A percentile compares a stretch with the other conserved stretches of the same genome.
These are phyloP conservation scores for Ostrea edulis DNA, from an alignment of 1,140 invertebrate genomes.

Conservation along the genomic window DNA sequence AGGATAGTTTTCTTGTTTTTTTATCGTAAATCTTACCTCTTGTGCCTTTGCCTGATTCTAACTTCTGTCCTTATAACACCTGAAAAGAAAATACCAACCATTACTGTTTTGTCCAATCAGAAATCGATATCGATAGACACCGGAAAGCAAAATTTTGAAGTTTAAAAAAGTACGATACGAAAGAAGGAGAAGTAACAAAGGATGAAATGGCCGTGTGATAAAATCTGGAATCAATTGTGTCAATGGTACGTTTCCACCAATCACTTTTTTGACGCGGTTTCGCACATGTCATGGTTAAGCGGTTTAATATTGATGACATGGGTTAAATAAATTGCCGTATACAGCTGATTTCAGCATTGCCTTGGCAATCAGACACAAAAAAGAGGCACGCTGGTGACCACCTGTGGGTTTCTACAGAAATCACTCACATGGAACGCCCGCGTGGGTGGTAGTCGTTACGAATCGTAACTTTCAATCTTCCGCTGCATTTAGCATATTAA, in stretches of 20 bases:
- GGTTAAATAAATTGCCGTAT: neutral
- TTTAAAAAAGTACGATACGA: neutral
- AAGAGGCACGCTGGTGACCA: neutral
- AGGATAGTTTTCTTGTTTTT: too few relatives aligned
- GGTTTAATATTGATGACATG: neutral
- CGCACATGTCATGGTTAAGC: conserved; percentile 31
- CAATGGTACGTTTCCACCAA: conserved; percentile 16
- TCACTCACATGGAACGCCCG: neutral
- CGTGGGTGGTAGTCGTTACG: neutral
- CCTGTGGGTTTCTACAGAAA: neutral
- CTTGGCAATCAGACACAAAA: neutral
- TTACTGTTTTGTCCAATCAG: neutral
- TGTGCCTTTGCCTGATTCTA: neutral
- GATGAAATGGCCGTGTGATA: conserved; percentile 6
- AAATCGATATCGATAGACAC: neutral
- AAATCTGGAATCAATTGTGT: neutral
- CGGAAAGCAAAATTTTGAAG: conserved; percentile 6
- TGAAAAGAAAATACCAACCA: neutral
- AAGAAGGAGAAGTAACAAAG: conserved; percentile 23
- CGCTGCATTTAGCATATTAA: neutral
- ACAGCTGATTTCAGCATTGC: conserved; percentile 21
- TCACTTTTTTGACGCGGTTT: conserved; percentile 6
- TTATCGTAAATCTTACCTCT: neutral
- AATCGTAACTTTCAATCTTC: neutral
- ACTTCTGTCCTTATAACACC: neutral